Conservation (phyloP, 2,113 vertebrate species). For the Oryctolagus cuniculus region mOryCun1.1 NC_091439.1:48228001-48228500, state of each 20-base stretch:
- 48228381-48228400: not conserved
- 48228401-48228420: not conserved
- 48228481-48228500: not conserved
- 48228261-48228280: not conserved
- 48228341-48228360: not conserved
- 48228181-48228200: not conserved
- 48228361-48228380: not conserved
- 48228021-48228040: not conserved
- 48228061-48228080: not conserved
- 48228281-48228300: not conserved
- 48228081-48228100: not conserved
- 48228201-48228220: not conserved
- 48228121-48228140: not conserved
- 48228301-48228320: not conserved
- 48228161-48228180: not conserved
- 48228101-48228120: not conserved
- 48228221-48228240: not conserved
- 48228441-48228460: not conserved
- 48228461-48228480: not conserved
- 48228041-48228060: not conserved
- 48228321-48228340: not conserved
- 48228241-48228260: not conserved
- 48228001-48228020: not conserved
- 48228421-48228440: not conserved
- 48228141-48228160: not conserved